Percentiles rank a stretch among this genome's conserved stretches.
Evolutionary conservation across 2,797 vertebrate genomes (phyloP).

Genomic region (Xiphophorus birchmanni): DNA sequence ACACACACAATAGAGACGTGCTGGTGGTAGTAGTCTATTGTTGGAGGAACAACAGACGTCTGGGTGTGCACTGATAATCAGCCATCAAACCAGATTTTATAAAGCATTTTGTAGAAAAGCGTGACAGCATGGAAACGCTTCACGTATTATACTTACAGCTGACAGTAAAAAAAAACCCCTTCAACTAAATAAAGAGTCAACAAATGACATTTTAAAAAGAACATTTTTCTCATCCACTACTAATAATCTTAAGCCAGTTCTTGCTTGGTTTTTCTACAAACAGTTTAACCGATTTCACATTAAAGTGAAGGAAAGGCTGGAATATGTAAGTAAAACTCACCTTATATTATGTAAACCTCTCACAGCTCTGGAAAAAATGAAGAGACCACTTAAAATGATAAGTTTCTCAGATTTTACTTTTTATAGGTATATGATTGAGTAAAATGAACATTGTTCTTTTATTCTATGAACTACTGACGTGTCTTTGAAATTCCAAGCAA

Average conservation of each 20-base stretch:
- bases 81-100: slow-evolving; percentile 75
- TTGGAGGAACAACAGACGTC: slow-evolving; percentile 75
- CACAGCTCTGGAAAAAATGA: too few relatives aligned
- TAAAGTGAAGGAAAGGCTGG: neutral
- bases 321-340: neutral
- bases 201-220: neutral
- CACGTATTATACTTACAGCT: slow-evolving; percentile 1
- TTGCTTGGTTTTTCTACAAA: neutral
- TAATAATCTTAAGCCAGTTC: neutral
- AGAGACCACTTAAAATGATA: too few relatives aligned
- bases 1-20: slow-evolving; percentile 36
- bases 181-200: slow-evolving; percentile 15
- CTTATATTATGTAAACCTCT: too few relatives aligned
- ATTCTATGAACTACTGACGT: too few relatives aligned
- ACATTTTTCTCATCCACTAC: neutral
- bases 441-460: too few relatives aligned
- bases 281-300: neutral
- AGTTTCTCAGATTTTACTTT: too few relatives aligned
- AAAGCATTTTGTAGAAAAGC: slow-evolving; percentile 60
- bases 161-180: neutral
- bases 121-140: slow-evolving; percentile 49
- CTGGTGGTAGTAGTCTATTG: slow-evolving; percentile 68
- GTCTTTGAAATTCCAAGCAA: too few relatives aligned
- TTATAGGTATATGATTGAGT: too few relatives aligned
- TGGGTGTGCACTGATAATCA: slow-evolving; percentile 76